A percentile compares a stretch with the other conserved stretches of the same genome.
These are phyloP conservation scores for Nomada fucata DNA, from an alignment of 2,888 invertebrate species.

Conservation along the genomic window DNA sequence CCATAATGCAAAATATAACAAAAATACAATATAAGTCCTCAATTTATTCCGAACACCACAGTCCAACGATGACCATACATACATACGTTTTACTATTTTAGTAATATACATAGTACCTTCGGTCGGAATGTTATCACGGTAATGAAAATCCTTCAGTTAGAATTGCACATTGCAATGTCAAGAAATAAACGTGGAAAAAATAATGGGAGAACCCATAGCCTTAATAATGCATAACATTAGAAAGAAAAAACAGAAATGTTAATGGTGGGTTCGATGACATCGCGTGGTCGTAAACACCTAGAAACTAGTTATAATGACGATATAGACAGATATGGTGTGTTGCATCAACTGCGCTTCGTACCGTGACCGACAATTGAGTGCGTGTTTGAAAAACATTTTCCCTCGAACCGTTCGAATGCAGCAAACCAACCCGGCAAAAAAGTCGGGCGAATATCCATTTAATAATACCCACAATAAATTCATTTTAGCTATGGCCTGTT, in stretches of 20 bases:
- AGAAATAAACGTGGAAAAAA: too few relatives aligned
- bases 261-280: conserved; percentile 67
- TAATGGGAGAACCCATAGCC: background rate
- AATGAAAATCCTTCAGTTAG: too few relatives aligned
- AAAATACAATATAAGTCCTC: too few relatives aligned
- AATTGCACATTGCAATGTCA: too few relatives aligned
- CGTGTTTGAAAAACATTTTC: background rate
- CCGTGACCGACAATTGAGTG: background rate
- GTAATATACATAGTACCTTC: too few relatives aligned
- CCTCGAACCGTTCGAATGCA: background rate
- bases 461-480: background rate
- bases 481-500: background rate
- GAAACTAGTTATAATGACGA: conserved; percentile 61
- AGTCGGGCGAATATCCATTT: background rate
- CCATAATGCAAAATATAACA: background rate
- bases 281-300: conserved; percentile 68
- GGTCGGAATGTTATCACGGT: too few relatives aligned
- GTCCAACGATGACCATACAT: too few relatives aligned
- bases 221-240: background rate
- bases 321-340: conserved; percentile 24
- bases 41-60: too few relatives aligned
- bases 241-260: conserved; percentile 48
- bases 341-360: background rate
- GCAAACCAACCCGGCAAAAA: background rate
- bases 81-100: too few relatives aligned